A percentile compares a stretch with the other conserved stretches of the same genome.
These are phyloP conservation scores for Ectobius pallidus DNA, from an alignment of 2,888 invertebrate species.

Conservation along the genomic window DNA sequence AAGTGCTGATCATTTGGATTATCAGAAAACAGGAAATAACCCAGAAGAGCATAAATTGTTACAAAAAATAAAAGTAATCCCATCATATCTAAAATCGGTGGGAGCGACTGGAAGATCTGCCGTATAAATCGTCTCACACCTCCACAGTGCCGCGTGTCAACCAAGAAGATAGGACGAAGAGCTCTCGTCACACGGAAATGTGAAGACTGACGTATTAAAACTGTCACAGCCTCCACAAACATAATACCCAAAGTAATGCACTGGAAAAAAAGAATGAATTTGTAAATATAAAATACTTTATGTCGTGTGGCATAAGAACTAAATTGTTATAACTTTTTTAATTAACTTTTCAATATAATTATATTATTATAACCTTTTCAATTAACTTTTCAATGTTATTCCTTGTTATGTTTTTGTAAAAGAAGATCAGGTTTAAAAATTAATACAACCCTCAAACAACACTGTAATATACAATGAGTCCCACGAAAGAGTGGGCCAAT, in stretches of 20 bases:
- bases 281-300: background rate
- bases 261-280: slow-evolving; percentile 63
- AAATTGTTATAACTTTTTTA: too few relatives aligned
- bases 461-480: too few relatives aligned
- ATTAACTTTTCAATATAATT: too few relatives aligned
- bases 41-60: slow-evolving; percentile 79
- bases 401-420: too few relatives aligned
- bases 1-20: slow-evolving; percentile 78
- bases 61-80: slow-evolving; percentile 84
- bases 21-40: slow-evolving; percentile 80
- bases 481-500: too few relatives aligned
- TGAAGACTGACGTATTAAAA: slow-evolving; percentile 78
- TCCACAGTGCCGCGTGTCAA: slow-evolving; percentile 84
- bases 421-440: too few relatives aligned
- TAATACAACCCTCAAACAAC: too few relatives aligned
- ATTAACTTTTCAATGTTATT: too few relatives aligned
- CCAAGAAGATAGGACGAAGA: slow-evolving; percentile 84
- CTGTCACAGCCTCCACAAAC: slow-evolving; percentile 81
- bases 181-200: slow-evolving; percentile 89
- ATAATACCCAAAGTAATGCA: slow-evolving; percentile 76
- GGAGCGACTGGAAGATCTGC: slow-evolving; percentile 83
- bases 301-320: background rate
- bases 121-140: slow-evolving; percentile 64
- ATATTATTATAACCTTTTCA: too few relatives aligned
- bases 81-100: slow-evolving; percentile 88